Conservation (phyloP, 2,797 vertebrate species). For the Clarias fuscus region DNA sequence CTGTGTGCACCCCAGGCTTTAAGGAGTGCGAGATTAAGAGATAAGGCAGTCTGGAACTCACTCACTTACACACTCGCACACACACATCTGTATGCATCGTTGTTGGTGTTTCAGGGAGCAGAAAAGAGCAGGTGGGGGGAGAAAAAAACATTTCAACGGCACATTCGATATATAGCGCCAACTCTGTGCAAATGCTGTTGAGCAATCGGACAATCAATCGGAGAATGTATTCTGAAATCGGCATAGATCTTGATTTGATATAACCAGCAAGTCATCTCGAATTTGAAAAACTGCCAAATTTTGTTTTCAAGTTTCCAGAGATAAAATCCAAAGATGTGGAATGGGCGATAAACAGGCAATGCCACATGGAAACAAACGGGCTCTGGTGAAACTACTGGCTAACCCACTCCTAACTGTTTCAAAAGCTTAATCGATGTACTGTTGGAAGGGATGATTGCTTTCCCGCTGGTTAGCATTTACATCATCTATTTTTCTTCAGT, state of each 20-base stretch:
- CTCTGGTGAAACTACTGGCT: neutral
- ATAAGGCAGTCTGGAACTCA: slow-evolving; percentile 38
- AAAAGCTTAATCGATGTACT: neutral
- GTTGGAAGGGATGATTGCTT: neutral
- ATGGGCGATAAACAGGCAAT: neutral
- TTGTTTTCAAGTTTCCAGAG: neutral
- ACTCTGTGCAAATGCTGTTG: neutral
- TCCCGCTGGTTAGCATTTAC: too few species aligned
- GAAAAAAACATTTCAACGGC: too few species aligned
- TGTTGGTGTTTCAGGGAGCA: neutral
- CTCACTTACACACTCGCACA: neutral
- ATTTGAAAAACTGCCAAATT: neutral
- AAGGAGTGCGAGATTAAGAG: slow-evolving; percentile 39
- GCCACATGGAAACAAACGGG: neutral
- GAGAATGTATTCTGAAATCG: neutral
- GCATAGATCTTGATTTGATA: neutral
- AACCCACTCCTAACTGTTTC: neutral
- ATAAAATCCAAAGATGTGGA: neutral
- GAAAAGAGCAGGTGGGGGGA: neutral
- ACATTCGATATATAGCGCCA: neutral
- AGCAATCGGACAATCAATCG: neutral
- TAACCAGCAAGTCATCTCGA: neutral
- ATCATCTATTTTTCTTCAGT: too few species aligned
- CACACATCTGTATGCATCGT: slow-evolving; percentile 4
- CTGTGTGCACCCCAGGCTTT: slow-evolving; percentile 38